Evolutionary conservation across 2,888 invertebrate genomes (phyloP).

Genomic region (Yponomeuta evonymella): DNA sequence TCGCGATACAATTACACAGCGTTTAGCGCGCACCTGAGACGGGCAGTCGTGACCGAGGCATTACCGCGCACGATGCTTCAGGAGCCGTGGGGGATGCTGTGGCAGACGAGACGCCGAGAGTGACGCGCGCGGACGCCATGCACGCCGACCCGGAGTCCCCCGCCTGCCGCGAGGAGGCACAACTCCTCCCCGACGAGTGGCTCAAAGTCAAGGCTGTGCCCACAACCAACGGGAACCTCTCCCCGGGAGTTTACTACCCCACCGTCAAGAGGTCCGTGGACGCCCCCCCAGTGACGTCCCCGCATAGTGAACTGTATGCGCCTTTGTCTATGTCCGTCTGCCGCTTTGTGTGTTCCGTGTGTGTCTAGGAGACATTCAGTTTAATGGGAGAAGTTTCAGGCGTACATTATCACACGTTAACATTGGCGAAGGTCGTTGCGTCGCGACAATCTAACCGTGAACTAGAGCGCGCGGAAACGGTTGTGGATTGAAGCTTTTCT

Average conservation of each 20-base stretch:
- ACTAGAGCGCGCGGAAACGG: slow-evolving; percentile 41
- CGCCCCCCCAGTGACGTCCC: slow-evolving; percentile 55
- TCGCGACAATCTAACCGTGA: slow-evolving; percentile 49
- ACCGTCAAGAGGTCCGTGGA: slow-evolving; percentile 71
- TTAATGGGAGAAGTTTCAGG: slow-evolving; percentile 31
- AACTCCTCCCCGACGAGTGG: slow-evolving; percentile 70
- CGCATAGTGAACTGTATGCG: slow-evolving; percentile 59
- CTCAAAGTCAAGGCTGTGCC: slow-evolving; percentile 63
- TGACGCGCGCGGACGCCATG: slow-evolving; percentile 53
- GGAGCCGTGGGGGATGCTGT: slow-evolving; percentile 53
- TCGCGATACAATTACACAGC: slow-evolving; percentile 69
- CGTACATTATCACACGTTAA: slow-evolving; percentile 56
- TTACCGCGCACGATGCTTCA: slow-evolving; percentile 73
- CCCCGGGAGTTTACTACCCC: slow-evolving; percentile 71
- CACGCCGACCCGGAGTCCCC: slow-evolving; percentile 70
- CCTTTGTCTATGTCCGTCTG: slow-evolving; percentile 45
- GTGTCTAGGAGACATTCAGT: slow-evolving; percentile 22
- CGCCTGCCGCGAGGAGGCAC: slow-evolving; percentile 64
- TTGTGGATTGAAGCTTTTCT: not conserved
- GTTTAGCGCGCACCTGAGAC: slow-evolving; percentile 64
- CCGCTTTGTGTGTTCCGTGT: slow-evolving; percentile 28
- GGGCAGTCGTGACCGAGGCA: slow-evolving; percentile 70
- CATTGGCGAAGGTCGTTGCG: slow-evolving; percentile 56
- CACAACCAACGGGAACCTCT: slow-evolving; percentile 59
- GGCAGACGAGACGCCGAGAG: slow-evolving; percentile 49